Percentiles rank a stretch among this genome's conserved stretches.
These are phyloP conservation scores for Melanostigma gelatinosum DNA, from an alignment of 2,113 vertebrate genomes.

Conservation along the genomic window DNA sequence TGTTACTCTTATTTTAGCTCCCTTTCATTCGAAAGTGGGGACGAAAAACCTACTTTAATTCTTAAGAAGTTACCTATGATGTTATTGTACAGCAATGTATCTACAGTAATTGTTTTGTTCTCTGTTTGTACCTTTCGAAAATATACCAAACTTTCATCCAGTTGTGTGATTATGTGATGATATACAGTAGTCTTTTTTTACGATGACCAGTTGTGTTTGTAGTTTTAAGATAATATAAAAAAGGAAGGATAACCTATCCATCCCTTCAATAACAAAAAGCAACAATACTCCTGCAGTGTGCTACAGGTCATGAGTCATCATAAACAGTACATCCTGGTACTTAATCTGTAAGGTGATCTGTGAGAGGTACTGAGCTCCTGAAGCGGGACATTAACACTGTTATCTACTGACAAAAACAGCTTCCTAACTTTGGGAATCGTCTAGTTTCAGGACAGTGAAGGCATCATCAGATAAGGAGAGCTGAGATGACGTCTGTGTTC, in stretches of 20 bases:
- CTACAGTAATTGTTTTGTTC: no score
- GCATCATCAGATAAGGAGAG: constrained; percentile 16
- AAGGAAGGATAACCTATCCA: not conserved
- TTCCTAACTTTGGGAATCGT: constrained; percentile 2
- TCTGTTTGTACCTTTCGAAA: no score
- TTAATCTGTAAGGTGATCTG: constrained; percentile 7
- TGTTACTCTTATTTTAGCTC: not conserved
- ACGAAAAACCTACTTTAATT: no score
- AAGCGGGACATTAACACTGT: not conserved
- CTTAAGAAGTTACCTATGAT: no score
- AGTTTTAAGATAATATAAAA: not conserved
- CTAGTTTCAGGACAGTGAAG: not conserved
- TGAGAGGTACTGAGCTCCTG: not conserved
- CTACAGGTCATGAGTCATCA: constrained; percentile 5
- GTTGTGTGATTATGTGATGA: no score
- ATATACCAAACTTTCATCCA: no score
- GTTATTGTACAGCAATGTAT: no score
- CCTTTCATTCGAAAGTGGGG: not conserved
- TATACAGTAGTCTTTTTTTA: no score
- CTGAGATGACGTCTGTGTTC: not conserved
- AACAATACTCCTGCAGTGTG: not conserved
- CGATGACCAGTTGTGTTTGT: no score
- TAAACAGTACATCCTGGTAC: not conserved
- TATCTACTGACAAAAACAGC: not conserved
- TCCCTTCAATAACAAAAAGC: not conserved